A percentile compares a stretch with the other conserved stretches of the same genome.
phyloP scores from a whole-genome alignment of 1,140 invertebrate species.

The Leptinotarsa lineolata region DNA sequence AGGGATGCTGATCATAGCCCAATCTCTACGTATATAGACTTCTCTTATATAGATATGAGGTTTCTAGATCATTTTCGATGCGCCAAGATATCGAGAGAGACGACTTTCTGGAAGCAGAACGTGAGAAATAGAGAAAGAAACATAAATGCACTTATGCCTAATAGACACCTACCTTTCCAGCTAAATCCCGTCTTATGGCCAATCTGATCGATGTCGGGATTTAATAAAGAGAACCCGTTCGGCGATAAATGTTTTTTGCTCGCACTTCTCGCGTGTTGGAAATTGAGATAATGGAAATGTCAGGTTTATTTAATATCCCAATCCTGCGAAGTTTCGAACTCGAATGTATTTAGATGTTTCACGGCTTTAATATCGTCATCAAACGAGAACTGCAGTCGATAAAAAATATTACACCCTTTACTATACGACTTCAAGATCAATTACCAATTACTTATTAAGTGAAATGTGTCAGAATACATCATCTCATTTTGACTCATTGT shows the following conservation, averaged over 20 bases:
- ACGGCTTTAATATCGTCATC: too few species aligned
- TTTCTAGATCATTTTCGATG: slow-evolving; percentile 44
- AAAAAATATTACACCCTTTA: too few species aligned
- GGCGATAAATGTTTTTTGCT: slow-evolving; percentile 49
- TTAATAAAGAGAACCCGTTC: slow-evolving; percentile 48
- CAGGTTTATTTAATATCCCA: slow-evolving; percentile 9
- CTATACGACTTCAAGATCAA: too few species aligned
- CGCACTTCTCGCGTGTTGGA: slow-evolving; percentile 13
- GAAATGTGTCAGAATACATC: too few species aligned
- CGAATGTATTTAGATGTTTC: neutral
- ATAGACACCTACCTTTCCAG: slow-evolving; percentile 46
- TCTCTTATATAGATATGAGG: slow-evolving; percentile 43
- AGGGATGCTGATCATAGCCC: slow-evolving; percentile 47
- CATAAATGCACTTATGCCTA: slow-evolving; percentile 43
- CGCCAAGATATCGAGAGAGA: slow-evolving; percentile 36
- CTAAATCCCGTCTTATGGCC: slow-evolving; percentile 45
- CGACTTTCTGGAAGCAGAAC: slow-evolving; percentile 5
- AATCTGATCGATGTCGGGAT: slow-evolving; percentile 50
- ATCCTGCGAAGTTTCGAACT: neutral
- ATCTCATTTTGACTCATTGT: too few species aligned
- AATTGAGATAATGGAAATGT: slow-evolving; percentile 17
- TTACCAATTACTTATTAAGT: too few species aligned
- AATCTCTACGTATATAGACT: slow-evolving; percentile 45
- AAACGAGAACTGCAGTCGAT: too few species aligned
- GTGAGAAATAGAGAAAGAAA: slow-evolving; percentile 20